Evolutionary conservation across 1,140 invertebrate genomes (phyloP).

Genomic region (Episyrphus balteatus): DNA sequence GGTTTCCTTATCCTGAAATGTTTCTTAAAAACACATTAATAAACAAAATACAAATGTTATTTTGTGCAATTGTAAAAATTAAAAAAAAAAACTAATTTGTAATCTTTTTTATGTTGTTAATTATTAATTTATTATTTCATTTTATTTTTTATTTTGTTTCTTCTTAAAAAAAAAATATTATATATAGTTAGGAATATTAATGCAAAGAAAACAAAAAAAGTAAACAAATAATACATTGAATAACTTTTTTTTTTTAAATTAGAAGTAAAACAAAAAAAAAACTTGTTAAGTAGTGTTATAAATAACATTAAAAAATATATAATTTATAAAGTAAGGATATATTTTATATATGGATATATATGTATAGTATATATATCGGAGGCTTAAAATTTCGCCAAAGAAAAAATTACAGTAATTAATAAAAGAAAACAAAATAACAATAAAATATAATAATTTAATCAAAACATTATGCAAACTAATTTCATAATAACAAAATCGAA

Average conservation of each 20-base stretch:
- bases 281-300: no score
- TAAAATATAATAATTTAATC: background rate
- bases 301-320: no score
- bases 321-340: no score
- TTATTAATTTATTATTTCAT: no score
- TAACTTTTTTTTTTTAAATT: background rate
- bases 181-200: background rate
- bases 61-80: background rate
- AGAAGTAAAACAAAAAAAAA: no score
- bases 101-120: background rate
- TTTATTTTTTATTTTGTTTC: no score
- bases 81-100: background rate
- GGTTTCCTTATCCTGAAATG: no score
- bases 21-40: background rate
- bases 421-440: slow-evolving; percentile 1
- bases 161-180: no score
- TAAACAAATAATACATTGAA: background rate
- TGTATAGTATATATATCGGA: slow-evolving; percentile 17
- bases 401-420: slow-evolving; percentile 12
- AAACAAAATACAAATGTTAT: background rate
- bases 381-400: slow-evolving; percentile 38
- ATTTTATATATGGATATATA: no score
- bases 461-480: background rate
- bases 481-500: no score
- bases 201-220: background rate